A percentile compares a stretch with the other conserved stretches of the same genome.
Evolutionary conservation across 2,888 invertebrate genomes (phyloP).

Genomic region (Rhagonycha lutea): DNA sequence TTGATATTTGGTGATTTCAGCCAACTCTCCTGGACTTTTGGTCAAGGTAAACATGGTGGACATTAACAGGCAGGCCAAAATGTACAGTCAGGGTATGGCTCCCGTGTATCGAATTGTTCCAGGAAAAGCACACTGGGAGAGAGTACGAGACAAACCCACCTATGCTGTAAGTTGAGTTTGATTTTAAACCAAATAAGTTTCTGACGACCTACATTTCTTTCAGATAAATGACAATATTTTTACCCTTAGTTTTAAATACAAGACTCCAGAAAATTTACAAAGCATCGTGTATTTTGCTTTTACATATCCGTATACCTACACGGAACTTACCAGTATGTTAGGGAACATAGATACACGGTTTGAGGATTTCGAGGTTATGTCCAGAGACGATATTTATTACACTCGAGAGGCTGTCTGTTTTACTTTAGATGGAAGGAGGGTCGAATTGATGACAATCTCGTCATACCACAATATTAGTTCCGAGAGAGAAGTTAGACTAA

Average conservation of each 20-base stretch:
- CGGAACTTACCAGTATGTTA: slow-evolving; percentile 77
- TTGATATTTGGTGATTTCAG: slow-evolving; percentile 40
- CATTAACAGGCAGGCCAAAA: slow-evolving; percentile 86
- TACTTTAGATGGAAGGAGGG: slow-evolving; percentile 75
- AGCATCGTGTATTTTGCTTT: slow-evolving; percentile 86
- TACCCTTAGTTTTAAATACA: slow-evolving; percentile 74
- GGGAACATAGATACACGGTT: slow-evolving; percentile 69
- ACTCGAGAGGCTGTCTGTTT: slow-evolving; percentile 78
- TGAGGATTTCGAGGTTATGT: slow-evolving; percentile 50
- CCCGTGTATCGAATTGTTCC: slow-evolving; percentile 79
- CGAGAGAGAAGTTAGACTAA: slow-evolving; percentile 73
- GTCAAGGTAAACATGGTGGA: slow-evolving; percentile 85
- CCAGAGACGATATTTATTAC: slow-evolving; percentile 79
- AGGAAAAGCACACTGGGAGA: slow-evolving; percentile 80
- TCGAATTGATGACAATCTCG: slow-evolving; percentile 83
- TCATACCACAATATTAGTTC: slow-evolving; percentile 77
- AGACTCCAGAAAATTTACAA: slow-evolving; percentile 70
- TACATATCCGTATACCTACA: slow-evolving; percentile 87
- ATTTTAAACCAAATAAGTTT: neutral
- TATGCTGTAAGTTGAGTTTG: slow-evolving; percentile 64
- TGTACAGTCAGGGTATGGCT: slow-evolving; percentile 90
- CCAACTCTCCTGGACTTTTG: slow-evolving; percentile 58
- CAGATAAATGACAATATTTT: slow-evolving; percentile 76
- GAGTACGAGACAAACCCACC: slow-evolving; percentile 78
- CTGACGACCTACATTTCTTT: slow-evolving; percentile 39